phyloP scores from a whole-genome alignment of 2,888 invertebrate species.

The Folsomia candida region DNA sequence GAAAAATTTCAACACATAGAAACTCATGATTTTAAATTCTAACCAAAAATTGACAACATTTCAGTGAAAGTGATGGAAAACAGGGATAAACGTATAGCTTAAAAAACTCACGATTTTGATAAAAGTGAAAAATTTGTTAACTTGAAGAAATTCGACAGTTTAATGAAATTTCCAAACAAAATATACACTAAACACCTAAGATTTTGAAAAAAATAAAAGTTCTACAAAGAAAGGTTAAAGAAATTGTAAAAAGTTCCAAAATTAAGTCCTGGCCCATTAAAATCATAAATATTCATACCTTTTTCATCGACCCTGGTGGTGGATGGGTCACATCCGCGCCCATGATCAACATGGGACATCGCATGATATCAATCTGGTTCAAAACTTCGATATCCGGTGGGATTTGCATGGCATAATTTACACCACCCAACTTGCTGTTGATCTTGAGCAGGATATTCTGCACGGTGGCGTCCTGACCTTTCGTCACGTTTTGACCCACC shows the following conservation, averaged over 20 bases:
- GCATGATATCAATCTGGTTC: slow-evolving; percentile 51
- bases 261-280: not conserved
- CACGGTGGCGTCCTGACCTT: slow-evolving; percentile 47
- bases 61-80: too few species aligned
- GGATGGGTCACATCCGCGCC: slow-evolving; percentile 59
- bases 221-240: not conserved
- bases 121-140: too few species aligned
- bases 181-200: too few species aligned
- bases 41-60: too few species aligned
- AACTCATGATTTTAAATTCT: too few species aligned
- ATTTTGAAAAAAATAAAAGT: too few species aligned
- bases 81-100: too few species aligned
- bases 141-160: too few species aligned
- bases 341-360: slow-evolving; percentile 52
- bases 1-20: too few species aligned
- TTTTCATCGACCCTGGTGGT: slow-evolving; percentile 48
- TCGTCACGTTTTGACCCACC: slow-evolving; percentile 28
- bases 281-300: not conserved
- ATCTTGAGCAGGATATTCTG: slow-evolving; percentile 53
- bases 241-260: not conserved
- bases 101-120: too few species aligned
- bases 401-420: slow-evolving; percentile 50
- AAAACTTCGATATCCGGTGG: not conserved
- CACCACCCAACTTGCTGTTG: slow-evolving; percentile 55
- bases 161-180: too few species aligned